Evolutionary conservation across 1,140 invertebrate species (phyloP).

Genomic region (Whitmania pigra): DNA sequence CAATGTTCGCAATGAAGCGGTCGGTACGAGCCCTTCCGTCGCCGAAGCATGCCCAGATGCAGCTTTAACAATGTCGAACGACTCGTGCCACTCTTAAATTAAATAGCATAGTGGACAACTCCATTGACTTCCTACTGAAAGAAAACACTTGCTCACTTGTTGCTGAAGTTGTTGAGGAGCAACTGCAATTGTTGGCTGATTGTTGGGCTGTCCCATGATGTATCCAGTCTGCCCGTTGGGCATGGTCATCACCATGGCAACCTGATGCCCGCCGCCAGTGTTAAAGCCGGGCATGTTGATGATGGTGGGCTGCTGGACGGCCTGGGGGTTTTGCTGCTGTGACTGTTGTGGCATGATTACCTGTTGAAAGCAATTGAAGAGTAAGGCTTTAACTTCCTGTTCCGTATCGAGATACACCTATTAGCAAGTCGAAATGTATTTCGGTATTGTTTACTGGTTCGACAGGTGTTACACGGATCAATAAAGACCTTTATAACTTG

Average conservation of each 20-base stretch:
- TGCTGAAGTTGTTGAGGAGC: constrained; percentile 9
- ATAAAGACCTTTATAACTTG: constrained; percentile 6
- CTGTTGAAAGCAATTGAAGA: constrained; percentile 46
- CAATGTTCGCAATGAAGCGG: no score
- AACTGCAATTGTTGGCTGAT: not conserved
- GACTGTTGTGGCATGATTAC: constrained; percentile 43
- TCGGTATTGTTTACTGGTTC: constrained; percentile 18
- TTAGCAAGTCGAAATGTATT: no score
- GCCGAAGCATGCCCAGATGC: no score
- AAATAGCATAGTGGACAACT: not conserved
- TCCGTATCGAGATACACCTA: no score
- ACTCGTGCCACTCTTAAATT: no score
- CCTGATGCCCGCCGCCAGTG: no score
- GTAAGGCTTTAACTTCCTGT: no score
- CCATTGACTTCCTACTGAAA: not conserved
- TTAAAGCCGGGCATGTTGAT: constrained; percentile 7
- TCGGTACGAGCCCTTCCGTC: no score
- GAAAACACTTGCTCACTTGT: not conserved
- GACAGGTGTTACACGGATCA: not conserved
- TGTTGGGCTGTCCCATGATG: constrained; percentile 9
- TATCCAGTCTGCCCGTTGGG: not conserved
- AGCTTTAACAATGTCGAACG: no score
- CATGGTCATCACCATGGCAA: constrained; percentile 15
- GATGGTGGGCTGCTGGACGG: constrained; percentile 35
- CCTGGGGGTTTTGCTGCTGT: constrained; percentile 34